Conservation (phyloP, 2,797 vertebrate species). For the Varecia variegata region DNA sequence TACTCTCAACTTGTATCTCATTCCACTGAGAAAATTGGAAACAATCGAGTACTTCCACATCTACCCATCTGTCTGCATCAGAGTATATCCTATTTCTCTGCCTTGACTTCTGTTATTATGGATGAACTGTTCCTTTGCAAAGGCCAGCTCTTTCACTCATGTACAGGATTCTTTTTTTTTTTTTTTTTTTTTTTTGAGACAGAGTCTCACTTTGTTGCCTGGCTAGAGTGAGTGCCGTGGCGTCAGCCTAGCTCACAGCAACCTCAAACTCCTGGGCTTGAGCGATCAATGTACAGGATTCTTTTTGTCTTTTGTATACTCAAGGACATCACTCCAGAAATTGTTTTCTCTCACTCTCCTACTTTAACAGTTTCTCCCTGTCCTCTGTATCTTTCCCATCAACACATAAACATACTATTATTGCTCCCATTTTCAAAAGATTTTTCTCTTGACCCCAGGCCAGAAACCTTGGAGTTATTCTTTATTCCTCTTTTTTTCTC, state of each 20-base stretch:
- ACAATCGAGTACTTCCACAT: not conserved
- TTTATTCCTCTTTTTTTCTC: not conserved
- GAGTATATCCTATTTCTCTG: not conserved
- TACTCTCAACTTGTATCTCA: not conserved
- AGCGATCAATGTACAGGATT: too few relatives aligned
- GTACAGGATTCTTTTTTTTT: not conserved
- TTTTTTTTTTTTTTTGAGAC: too few relatives aligned
- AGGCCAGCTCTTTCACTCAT: not conserved
- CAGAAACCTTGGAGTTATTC: slow-evolving; percentile 14
- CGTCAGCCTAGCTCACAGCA: too few relatives aligned
- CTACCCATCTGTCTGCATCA: not conserved
- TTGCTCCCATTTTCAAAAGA: slow-evolving; percentile 36
- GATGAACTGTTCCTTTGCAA: not conserved
- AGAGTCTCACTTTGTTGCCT: too few relatives aligned
- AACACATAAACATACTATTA: not conserved
- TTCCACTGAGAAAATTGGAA: slow-evolving; percentile 3
- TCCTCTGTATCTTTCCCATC: not conserved
- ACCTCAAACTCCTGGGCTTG: too few relatives aligned
- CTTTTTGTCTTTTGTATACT: not conserved
- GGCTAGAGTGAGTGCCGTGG: too few relatives aligned
- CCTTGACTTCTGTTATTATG: slow-evolving; percentile 25
- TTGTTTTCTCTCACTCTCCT: not conserved
- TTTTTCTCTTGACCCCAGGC: slow-evolving; percentile 11
- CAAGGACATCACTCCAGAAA: not conserved
- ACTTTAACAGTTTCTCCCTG: not conserved